Evolutionary conservation across 35 echinoderm and acorn worm genomes (phyloP).

Genomic region (Ophioderma brevispina): DNA sequence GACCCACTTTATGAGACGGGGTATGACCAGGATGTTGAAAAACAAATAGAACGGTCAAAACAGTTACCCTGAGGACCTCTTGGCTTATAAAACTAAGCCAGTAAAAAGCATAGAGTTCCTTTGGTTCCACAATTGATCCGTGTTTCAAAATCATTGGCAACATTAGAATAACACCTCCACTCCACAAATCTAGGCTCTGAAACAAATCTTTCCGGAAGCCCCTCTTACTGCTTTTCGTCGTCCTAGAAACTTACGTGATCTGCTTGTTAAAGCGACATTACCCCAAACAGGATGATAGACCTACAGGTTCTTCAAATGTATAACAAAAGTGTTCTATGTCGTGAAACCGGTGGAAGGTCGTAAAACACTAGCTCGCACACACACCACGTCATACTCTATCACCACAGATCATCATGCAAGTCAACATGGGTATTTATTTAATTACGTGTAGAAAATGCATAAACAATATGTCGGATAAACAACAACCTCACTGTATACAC

Average conservation of each 20-base stretch:
- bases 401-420: neutral
- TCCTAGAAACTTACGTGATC: neutral
- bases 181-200: neutral
- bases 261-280: neutral
- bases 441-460: neutral
- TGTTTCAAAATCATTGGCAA: neutral
- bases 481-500: no score
- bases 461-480: no score
- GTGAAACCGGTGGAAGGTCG: neutral
- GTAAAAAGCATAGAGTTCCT: no score
- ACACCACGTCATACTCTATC: neutral
- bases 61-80: no score
- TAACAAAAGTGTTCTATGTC: neutral
- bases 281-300: neutral
- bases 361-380: neutral
- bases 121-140: no score
- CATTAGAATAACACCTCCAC: neutral
- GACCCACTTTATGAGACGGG: no score
- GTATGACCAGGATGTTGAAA: no score
- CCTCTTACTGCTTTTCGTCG: neutral
- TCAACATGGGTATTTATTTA: neutral
- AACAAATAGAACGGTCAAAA: no score
- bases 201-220: neutral
- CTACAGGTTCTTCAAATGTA: neutral
- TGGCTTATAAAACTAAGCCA: no score